phyloP scores from a whole-genome alignment of 2,888 invertebrate species.

The Theretra japonica region DNA sequence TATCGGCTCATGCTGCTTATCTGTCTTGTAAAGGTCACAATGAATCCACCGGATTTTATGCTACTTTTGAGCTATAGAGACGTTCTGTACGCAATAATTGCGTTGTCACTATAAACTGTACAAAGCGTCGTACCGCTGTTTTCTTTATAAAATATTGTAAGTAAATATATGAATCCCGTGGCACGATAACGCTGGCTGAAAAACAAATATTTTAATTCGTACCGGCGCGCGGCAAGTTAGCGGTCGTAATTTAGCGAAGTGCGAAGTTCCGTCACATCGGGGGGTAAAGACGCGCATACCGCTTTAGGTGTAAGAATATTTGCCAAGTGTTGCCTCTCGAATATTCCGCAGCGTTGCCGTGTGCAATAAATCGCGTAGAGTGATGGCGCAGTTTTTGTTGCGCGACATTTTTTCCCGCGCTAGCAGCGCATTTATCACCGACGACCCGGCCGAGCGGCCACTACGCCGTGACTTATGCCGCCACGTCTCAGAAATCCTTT shows the following conservation, averaged over 20 bases:
- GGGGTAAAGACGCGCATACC: constrained; percentile 74
- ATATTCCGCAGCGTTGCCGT: constrained; percentile 75
- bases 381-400: constrained; percentile 79
- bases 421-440: constrained; percentile 78
- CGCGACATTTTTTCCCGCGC: constrained; percentile 84
- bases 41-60: neutral
- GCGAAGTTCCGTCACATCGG: constrained; percentile 82
- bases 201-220: constrained; percentile 35
- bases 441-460: constrained; percentile 47
- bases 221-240: constrained; percentile 44
- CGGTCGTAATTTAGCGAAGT: constrained; percentile 81
- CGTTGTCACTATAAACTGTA: neutral
- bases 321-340: constrained; percentile 67
- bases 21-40: constrained; percentile 2
- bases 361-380: constrained; percentile 79
- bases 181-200: constrained; percentile 7
- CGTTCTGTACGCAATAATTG: neutral
- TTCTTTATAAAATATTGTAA: constrained; percentile 9
- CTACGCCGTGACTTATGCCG: constrained; percentile 72
- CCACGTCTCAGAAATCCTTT: constrained; percentile 44
- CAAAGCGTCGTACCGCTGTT: neutral
- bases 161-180: constrained; percentile 30
- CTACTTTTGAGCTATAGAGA: too few relatives aligned
- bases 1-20: constrained; percentile 20
- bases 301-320: constrained; percentile 75